Evolutionary conservation across 2,797 vertebrate genomes (phyloP).

Genomic region (Monodelphis domestica): DNA sequence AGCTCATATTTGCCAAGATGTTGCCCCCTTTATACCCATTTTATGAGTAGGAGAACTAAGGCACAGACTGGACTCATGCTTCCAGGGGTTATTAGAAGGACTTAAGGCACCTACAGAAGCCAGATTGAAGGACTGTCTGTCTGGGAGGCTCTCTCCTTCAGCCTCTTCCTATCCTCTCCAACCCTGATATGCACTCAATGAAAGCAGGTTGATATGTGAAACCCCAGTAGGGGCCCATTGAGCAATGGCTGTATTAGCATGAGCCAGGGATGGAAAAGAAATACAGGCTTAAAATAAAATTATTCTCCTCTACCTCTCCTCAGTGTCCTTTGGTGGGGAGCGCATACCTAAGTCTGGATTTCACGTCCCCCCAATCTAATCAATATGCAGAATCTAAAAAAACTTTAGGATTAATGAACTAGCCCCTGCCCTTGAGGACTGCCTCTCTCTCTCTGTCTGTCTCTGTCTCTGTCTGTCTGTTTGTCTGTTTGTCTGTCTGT

Average conservation of each 20-base stretch:
- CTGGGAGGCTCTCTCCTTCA: not conserved
- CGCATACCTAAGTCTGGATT: not conserved
- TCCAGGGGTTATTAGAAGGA: too few species aligned
- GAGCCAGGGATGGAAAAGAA: not conserved
- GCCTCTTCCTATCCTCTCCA: not conserved
- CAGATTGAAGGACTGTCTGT: not conserved
- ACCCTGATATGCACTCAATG: not conserved
- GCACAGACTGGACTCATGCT: not conserved
- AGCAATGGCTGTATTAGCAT: rapidly evolving
- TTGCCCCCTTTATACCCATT: not conserved
- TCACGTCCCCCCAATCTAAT: not conserved
- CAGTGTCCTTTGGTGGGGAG: not conserved
- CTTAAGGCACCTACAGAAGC: not conserved
- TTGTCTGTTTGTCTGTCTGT: too few species aligned
- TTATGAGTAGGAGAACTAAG: not conserved
- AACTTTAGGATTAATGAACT: not conserved
- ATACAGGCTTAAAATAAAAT: not conserved
- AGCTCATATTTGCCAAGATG: too few species aligned
- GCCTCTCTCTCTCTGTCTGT: not conserved
- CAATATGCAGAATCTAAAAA: not conserved
- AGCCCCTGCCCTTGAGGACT: not conserved
- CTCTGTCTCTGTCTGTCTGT: too few species aligned
- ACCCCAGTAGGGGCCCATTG: not conserved
- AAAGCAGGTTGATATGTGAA: not conserved
- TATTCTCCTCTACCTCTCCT: not conserved